Evolutionary conservation across 1,140 invertebrate species (phyloP), one percentile per base, ranked within the genome.

Genomic region (Trichogramma pretiosum): DNA sequence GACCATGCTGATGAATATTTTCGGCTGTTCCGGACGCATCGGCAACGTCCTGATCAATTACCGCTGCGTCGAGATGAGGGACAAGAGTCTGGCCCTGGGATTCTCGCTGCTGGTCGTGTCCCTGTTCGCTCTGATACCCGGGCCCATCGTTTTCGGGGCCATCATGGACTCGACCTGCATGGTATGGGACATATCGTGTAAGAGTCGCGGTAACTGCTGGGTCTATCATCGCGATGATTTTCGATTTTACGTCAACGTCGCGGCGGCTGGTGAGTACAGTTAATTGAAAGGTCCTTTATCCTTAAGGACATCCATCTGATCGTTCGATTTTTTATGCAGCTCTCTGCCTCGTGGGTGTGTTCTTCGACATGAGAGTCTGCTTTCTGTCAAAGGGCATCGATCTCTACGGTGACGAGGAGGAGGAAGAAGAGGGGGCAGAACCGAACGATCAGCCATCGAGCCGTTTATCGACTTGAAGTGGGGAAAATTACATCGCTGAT

Each of bases 31-130:
- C 2, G 78, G 78, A 1, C 77, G 71, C 45, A 78, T 81, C 42
- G 77, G 77, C 37, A 81, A 80, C 50, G 66, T 82, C 2, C 58
- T 82, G 46, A 71, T 82, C 5, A 81, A 80, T 61, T 77, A 63
- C 56, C 76, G 77, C 45, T 74, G 78, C 50, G 80, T 83, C 0
- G 67, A 74, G 1, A 65, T 67, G 3, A 70, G 72, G 43, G 81
- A 83, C 37, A 83, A 83, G 55, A 76, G 78, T 5, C 75, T 83
- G 44, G 77, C 80, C 2, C 79, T 81, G 55, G 81, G 81, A 7
- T 58, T 83, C 23, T 68, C 72, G 0, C 62, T 83, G 2, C 75
- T 82, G 64, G 62, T 79, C 44, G 62, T 82, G n/a, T 80, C 78
- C 9, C 55, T 83, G n/a, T 75, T 81, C 44, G 80, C 79, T 3